Conservation (phyloP, 1,140 invertebrate species). For the Zeugodacus cucurbitae region DNA sequence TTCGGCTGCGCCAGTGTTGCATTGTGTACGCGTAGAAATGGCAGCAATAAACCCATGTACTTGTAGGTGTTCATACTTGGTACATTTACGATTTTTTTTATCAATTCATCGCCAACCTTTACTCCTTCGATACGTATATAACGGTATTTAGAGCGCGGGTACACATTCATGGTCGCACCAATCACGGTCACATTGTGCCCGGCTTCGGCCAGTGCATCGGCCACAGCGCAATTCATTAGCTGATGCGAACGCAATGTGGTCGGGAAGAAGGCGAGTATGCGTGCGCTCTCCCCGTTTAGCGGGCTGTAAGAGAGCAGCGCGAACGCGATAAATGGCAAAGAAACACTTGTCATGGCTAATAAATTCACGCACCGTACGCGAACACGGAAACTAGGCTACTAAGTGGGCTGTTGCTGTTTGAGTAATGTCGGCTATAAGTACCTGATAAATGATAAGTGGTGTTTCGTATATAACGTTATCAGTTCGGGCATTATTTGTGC, state of each 20-base stretch:
- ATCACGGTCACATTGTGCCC: slow-evolving; percentile 53
- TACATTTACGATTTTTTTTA: not conserved
- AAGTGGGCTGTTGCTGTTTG: not conserved
- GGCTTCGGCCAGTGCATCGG: slow-evolving; percentile 46
- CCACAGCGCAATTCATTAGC: slow-evolving; percentile 47
- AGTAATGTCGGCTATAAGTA: not conserved
- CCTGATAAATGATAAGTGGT: not conserved
- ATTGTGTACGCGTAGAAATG: not conserved
- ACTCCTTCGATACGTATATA: slow-evolving; percentile 31
- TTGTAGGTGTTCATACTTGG: not conserved
- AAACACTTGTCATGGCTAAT: not conserved
- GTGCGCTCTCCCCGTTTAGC: not conserved
- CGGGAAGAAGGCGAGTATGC: slow-evolving; percentile 52
- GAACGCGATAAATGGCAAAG: not conserved
- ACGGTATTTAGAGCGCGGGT: not conserved
- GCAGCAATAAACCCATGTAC: not conserved
- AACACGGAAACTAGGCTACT: not conserved
- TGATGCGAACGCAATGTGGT: slow-evolving; percentile 50
- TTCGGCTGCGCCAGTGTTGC: not conserved
- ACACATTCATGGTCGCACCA: not conserved
- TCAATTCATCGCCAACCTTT: not conserved
- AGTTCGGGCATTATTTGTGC: no score
- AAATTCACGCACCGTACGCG: not conserved
- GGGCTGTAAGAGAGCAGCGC: not conserved
- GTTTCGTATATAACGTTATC: not conserved